Evolutionary conservation across 2,888 invertebrate species (phyloP).

Genomic region (Nemurella pictetii): DNA sequence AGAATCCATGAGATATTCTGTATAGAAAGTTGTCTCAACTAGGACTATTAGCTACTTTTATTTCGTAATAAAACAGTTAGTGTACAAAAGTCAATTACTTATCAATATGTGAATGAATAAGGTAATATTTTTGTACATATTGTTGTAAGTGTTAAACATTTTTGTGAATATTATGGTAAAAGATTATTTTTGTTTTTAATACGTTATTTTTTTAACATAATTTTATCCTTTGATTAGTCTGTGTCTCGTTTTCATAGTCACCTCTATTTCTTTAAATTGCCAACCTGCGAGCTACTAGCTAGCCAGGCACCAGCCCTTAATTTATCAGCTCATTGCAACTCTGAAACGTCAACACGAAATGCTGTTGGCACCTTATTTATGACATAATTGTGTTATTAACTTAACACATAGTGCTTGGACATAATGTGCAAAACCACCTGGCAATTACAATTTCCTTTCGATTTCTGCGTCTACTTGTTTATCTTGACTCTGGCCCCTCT

Average conservation of each 20-base stretch:
- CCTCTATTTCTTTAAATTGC: not conserved
- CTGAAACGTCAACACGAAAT: not conserved
- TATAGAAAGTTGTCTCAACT: not conserved
- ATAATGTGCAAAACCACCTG: too few species aligned
- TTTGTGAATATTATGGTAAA: slow-evolving; percentile 30
- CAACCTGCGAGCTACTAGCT: not conserved
- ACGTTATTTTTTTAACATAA: slow-evolving; percentile 23
- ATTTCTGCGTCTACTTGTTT: not conserved
- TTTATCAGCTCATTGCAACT: not conserved
- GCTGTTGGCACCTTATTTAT: too few species aligned
- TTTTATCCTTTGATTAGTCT: slow-evolving; percentile 11
- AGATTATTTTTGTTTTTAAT: slow-evolving; percentile 5
- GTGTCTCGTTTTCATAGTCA: not conserved
- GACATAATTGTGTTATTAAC: too few species aligned
- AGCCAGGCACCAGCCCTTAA: not conserved
- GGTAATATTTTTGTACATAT: slow-evolving; percentile 59
- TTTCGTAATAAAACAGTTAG: slow-evolving; percentile 41
- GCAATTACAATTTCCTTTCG: too few species aligned
- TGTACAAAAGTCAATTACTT: slow-evolving; percentile 61
- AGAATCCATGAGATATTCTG: not conserved
- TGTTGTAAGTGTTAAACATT: slow-evolving; percentile 48
- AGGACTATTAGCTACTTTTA: not conserved
- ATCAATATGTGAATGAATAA: slow-evolving; percentile 52
- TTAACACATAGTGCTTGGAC: too few species aligned
- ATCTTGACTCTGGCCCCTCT: not conserved